Evolutionary conservation across 2,113 vertebrate genomes (phyloP).

Genomic region (Ctenodactylus gundi): DNA sequence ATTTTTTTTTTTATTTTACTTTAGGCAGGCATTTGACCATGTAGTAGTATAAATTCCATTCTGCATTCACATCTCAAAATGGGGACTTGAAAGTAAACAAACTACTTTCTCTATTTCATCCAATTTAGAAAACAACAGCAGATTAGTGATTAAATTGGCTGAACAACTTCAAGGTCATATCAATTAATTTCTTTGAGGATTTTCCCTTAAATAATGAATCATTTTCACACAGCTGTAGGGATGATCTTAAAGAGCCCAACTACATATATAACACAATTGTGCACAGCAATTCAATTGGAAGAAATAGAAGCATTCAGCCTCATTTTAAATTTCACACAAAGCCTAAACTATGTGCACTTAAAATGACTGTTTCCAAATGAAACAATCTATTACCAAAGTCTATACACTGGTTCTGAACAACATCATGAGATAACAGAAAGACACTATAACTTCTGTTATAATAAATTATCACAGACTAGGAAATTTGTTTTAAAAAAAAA

Average conservation of each 20-base stretch:
- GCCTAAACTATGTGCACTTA: not conserved
- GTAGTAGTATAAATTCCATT: not conserved
- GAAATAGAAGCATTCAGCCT: not conserved
- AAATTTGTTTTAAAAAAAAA: not conserved
- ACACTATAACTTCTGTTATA: not conserved
- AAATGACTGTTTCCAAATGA: not conserved
- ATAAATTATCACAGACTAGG: not conserved
- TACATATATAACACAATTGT: not conserved
- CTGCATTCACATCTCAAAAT: constrained; percentile 18
- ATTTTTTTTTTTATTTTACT: no score
- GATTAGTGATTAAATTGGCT: constrained; percentile 53
- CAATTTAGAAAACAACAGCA: constrained; percentile 63
- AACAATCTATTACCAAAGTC: not conserved
- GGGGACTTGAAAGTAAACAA: constrained; percentile 22
- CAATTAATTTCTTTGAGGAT: constrained; percentile 63
- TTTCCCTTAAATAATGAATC: constrained; percentile 54
- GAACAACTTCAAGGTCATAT: constrained; percentile 63
- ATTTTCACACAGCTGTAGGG: constrained; percentile 33
- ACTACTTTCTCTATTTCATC: constrained; percentile 11
- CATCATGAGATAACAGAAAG: not conserved
- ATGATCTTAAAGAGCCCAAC: not conserved
- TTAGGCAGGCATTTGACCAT: constrained; percentile 22
- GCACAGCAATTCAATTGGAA: not conserved
- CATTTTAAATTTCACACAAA: not conserved
- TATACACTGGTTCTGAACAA: not conserved